Evolutionary conservation across 2,797 vertebrate species (phyloP).

Genomic region (Scolopax bukidnonensis): DNA sequence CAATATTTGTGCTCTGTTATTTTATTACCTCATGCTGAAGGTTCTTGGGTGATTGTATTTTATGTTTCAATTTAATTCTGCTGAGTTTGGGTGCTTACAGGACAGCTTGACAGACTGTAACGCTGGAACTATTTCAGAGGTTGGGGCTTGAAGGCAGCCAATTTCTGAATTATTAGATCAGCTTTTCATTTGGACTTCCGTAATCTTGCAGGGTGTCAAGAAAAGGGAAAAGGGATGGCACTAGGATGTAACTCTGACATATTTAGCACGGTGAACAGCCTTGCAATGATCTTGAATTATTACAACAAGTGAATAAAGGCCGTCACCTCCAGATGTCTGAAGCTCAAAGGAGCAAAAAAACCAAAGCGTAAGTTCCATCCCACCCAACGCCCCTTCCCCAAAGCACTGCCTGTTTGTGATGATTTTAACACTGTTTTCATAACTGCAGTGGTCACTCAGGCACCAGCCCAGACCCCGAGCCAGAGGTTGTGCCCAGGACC

Average conservation of each 20-base stretch:
- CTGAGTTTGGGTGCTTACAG: not conserved
- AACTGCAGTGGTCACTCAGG: not conserved
- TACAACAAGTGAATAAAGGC: not conserved
- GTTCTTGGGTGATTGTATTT: not conserved
- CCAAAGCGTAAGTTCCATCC: not conserved
- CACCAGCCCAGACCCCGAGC: not conserved
- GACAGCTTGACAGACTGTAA: not conserved
- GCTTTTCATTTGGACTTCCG: not conserved
- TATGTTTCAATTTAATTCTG: not conserved
- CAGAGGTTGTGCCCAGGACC: not conserved
- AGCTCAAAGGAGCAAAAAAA: not conserved
- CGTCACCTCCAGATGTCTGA: not conserved
- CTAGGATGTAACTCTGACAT: not conserved
- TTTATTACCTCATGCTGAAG: not conserved
- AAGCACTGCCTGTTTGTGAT: not conserved
- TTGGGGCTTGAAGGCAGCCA: accelerated
- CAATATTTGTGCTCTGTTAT: not conserved
- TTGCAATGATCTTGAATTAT: not conserved
- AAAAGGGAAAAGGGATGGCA: not conserved
- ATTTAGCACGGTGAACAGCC: not conserved
- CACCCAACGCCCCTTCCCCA: not conserved
- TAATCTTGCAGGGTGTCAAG: not conserved
- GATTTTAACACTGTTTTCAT: not conserved
- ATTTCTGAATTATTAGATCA: not conserved
- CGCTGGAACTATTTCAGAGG: not conserved